Evolutionary conservation across 2,797 vertebrate genomes (phyloP).

Genomic region (Chelmon rostratus): DNA sequence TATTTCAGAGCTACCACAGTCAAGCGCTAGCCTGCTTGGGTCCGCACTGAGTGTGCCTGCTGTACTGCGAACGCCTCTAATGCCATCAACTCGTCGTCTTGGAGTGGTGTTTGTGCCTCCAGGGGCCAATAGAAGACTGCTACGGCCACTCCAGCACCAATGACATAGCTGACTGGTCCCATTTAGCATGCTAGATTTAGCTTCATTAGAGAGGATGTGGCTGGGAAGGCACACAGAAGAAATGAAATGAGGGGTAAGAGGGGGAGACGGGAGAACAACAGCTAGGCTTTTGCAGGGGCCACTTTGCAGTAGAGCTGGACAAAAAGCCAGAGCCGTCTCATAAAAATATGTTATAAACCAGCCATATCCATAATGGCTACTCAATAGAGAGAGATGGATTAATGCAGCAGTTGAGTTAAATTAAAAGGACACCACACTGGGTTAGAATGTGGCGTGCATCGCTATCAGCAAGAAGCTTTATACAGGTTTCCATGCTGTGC

Average conservation of each 20-base stretch:
- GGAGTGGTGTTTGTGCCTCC: constrained; percentile 74
- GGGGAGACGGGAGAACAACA: constrained; percentile 58
- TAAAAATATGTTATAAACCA: constrained; percentile 73
- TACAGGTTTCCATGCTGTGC: constrained; percentile 20
- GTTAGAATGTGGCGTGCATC: constrained; percentile 35
- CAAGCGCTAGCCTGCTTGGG: constrained; percentile 40
- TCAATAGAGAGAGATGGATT: constrained; percentile 68
- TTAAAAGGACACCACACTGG: constrained; percentile 51
- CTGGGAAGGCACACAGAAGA: constrained; percentile 80
- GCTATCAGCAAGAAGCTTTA: constrained; percentile 36
- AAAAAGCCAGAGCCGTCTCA: constrained; percentile 63
- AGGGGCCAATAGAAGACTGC: constrained; percentile 78
- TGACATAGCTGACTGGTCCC: constrained; percentile 89
- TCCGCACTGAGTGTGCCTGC: constrained; percentile 53
- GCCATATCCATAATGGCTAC: constrained; percentile 60
- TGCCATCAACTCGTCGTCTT: constrained; percentile 64
- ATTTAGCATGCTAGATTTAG: constrained; percentile 90
- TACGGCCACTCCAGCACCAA: constrained; percentile 79
- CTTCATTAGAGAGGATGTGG: constrained; percentile 86
- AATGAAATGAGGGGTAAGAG: constrained; percentile 84
- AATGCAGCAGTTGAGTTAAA: constrained; percentile 70
- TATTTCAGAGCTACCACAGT: constrained; percentile 49
- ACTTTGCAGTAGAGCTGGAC: constrained; percentile 61
- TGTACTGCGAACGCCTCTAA: constrained; percentile 60
- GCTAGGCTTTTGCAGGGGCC: constrained; percentile 58